phyloP scores from a whole-genome alignment of 2,797 vertebrate species.

The Chaunax sp. region DNA sequence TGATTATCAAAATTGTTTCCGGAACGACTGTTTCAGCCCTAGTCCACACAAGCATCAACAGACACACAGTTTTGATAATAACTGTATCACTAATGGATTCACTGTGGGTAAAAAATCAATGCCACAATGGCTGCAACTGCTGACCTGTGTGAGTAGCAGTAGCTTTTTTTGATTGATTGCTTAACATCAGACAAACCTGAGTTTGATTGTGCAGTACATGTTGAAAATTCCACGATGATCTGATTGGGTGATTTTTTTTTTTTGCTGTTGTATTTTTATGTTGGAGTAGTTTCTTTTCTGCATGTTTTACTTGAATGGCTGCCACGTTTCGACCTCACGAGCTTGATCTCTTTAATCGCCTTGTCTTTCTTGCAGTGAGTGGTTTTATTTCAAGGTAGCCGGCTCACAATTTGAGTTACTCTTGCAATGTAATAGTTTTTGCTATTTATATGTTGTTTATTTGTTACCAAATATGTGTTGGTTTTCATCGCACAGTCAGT shows the following conservation, averaged over 20 bases:
- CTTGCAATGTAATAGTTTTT: constrained; percentile 63
- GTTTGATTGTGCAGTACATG: constrained; percentile 69
- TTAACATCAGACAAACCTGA: constrained; percentile 70
- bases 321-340: constrained; percentile 92
- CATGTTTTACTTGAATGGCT: constrained; percentile 98
- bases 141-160: constrained; percentile 63
- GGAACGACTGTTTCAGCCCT: constrained; percentile 38
- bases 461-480: constrained; percentile 87
- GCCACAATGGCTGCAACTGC: constrained; percentile 79
- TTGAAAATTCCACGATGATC: constrained; percentile 67
- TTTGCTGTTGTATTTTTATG: constrained; percentile 73
- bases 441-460: constrained; percentile 78
- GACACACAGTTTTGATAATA: constrained; percentile 39
- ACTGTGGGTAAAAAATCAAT: constrained; percentile 60
- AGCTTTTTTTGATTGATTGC: constrained; percentile 49
- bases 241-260: constrained; percentile 64
- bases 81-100: constrained; percentile 56
- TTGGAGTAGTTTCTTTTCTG: constrained; percentile 77
- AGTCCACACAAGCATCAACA: constrained; percentile 32
- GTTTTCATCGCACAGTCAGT: constrained; percentile 63
- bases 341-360: constrained; percentile 85
- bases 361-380: constrained; percentile 73
- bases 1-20: constrained; percentile 24
- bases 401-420: constrained; percentile 66
- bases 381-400: constrained; percentile 68